Conservation (phyloP, 2,797 vertebrate genomes). For the Parauchenoglanis punctatus region DNA sequence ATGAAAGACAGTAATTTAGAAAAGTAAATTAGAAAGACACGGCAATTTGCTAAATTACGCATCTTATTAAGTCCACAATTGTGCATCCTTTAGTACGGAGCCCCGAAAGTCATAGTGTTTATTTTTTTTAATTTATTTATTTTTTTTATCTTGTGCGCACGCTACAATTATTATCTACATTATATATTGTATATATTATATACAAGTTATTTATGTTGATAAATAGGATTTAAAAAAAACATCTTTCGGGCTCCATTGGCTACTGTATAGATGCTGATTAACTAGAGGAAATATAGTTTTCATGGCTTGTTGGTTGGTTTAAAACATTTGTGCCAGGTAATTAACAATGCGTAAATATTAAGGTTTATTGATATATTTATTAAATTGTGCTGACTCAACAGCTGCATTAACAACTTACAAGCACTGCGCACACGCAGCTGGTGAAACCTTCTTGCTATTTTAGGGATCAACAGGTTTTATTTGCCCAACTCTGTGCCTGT, state of each 20-base stretch:
- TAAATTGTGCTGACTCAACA: not conserved
- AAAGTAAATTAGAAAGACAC: not conserved
- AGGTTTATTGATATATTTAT: not conserved
- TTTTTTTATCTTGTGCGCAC: too few species aligned
- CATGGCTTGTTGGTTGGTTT: not conserved
- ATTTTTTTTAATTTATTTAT: too few species aligned
- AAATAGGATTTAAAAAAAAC: too few species aligned
- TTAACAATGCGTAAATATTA: not conserved
- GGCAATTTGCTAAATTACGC: not conserved
- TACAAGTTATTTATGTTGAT: too few species aligned
- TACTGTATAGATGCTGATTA: not conserved
- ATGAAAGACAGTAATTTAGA: not conserved
- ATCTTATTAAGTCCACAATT: not conserved
- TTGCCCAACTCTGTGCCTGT: slow-evolving; percentile 60
- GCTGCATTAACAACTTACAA: not conserved
- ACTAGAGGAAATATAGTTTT: not conserved
- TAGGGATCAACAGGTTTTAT: slow-evolving; percentile 70
- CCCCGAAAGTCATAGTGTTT: too few species aligned
- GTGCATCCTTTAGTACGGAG: not conserved
- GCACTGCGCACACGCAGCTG: not conserved
- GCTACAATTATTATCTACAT: too few species aligned
- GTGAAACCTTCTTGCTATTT: slow-evolving; percentile 67
- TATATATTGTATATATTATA: too few species aligned
- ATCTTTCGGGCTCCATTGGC: too few species aligned
- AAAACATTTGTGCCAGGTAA: not conserved